Evolutionary conservation across 2,888 invertebrate species (phyloP).

Genomic region (Eledone cirrhosa): DNA sequence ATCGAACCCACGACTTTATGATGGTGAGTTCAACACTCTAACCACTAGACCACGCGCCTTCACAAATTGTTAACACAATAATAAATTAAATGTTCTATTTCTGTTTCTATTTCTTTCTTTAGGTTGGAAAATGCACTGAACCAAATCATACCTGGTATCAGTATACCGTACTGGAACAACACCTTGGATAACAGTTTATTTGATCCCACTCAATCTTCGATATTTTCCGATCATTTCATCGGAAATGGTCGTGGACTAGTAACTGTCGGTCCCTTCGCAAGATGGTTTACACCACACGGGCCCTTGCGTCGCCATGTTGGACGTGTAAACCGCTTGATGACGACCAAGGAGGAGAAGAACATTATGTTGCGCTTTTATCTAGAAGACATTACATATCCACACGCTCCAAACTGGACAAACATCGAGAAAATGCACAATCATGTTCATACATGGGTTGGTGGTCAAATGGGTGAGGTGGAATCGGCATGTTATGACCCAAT

Average conservation of each 20-base stretch:
- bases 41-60: too few species aligned
- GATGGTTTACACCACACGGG: slow-evolving; percentile 14
- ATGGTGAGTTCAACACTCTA: too few species aligned
- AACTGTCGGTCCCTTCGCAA: slow-evolving; percentile 8
- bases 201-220: slow-evolving; percentile 12
- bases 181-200: slow-evolving; percentile 11
- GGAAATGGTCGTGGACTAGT: slow-evolving; percentile 29
- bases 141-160: slow-evolving; percentile 1
- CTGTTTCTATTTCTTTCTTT: not conserved
- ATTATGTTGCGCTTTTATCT: slow-evolving; percentile 37
- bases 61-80: too few species aligned
- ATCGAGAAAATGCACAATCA: slow-evolving; percentile 51
- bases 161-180: slow-evolving; percentile 21
- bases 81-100: not conserved
- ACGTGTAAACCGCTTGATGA: slow-evolving; percentile 39
- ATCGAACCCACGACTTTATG: too few species aligned
- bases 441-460: slow-evolving; percentile 53
- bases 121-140: slow-evolving; percentile 25
- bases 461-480: slow-evolving; percentile 42
- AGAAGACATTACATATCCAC: slow-evolving; percentile 43
- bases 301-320: slow-evolving; percentile 19
- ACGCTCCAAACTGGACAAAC: slow-evolving; percentile 39
- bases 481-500: slow-evolving; percentile 43
- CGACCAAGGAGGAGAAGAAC: slow-evolving; percentile 40
- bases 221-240: slow-evolving; percentile 1